phyloP scores from a whole-genome alignment of 2,113 vertebrate genomes.

The Saccopteryx leptura region DNA sequence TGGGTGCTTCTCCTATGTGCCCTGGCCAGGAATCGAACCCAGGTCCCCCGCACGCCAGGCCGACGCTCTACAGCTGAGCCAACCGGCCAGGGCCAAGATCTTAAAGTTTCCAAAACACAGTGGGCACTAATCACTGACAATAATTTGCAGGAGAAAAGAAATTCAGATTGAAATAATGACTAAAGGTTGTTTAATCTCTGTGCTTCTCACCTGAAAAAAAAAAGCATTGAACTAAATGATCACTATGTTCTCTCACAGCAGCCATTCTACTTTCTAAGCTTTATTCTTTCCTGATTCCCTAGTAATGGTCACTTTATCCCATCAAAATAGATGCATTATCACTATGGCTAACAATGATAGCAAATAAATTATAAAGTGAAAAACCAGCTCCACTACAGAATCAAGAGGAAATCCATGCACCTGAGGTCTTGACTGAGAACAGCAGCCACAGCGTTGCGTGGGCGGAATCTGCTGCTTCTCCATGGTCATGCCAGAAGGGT shows the following conservation, averaged over 20 bases:
- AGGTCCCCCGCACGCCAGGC: too few species aligned
- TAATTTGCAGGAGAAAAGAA: background rate
- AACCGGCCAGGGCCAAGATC: too few species aligned
- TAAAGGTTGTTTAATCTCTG: background rate
- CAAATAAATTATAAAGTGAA: background rate
- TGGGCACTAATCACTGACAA: background rate
- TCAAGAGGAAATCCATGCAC: background rate
- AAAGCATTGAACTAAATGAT: background rate
- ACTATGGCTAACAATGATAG: background rate
- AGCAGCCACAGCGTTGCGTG: too few species aligned
- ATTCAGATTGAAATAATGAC: background rate
- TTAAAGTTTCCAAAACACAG: background rate
- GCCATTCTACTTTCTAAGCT: background rate
- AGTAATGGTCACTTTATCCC: background rate
- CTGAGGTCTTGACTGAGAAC: background rate
- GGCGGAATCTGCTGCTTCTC: background rate
- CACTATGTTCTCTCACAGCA: background rate
- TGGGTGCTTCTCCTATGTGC: too few species aligned
- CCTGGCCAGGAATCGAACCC: too few species aligned
- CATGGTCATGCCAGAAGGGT: rapidly evolving
- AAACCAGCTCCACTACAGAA: background rate
- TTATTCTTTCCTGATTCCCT: background rate
- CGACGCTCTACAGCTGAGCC: too few species aligned
- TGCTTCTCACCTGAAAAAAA: background rate
- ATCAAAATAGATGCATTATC: background rate